A percentile compares a stretch with the other conserved stretches of the same genome.
phyloP scores from a whole-genome alignment of 2,797 vertebrate species.

The Falco berigora region DNA sequence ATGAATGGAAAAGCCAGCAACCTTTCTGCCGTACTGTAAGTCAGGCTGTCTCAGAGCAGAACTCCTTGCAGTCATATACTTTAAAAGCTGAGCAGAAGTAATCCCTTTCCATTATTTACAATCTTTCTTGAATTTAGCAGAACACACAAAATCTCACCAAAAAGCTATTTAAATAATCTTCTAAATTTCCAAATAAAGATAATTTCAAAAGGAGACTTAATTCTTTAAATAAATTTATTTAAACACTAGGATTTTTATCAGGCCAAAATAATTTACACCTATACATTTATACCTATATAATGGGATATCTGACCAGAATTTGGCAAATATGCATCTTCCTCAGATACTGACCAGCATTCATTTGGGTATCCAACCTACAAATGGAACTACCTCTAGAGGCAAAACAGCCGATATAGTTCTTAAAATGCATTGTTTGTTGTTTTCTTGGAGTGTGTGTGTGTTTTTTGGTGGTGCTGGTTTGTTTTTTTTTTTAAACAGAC shows the following conservation, averaged over 20 bases:
- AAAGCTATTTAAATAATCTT: not conserved
- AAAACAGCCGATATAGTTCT: not conserved
- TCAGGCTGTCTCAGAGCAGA: not conserved
- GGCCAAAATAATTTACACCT: not conserved
- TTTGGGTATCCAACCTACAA: not conserved
- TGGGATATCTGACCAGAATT: not conserved
- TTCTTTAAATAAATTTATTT: not conserved
- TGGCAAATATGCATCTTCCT: not conserved
- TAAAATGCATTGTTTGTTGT: not conserved
- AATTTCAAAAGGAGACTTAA: not conserved
- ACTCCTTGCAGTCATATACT: not conserved
- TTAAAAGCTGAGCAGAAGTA: not conserved
- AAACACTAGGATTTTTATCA: not conserved
- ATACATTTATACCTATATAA: not conserved
- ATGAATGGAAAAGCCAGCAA: not conserved
- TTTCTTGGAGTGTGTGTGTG: not conserved
- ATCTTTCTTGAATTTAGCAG: not conserved
- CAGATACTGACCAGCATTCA: not conserved
- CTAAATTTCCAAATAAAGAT: not conserved
- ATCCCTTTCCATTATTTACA: not conserved
- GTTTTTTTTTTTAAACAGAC: too few relatives aligned
- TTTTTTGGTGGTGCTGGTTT: too few relatives aligned
- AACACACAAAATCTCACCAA: not conserved
- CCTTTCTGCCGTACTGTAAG: not conserved
- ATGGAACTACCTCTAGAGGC: not conserved